These are phyloP conservation scores for Oeneis ivallda DNA, from an alignment of 2,888 invertebrate species.

Conservation along the genomic window DNA sequence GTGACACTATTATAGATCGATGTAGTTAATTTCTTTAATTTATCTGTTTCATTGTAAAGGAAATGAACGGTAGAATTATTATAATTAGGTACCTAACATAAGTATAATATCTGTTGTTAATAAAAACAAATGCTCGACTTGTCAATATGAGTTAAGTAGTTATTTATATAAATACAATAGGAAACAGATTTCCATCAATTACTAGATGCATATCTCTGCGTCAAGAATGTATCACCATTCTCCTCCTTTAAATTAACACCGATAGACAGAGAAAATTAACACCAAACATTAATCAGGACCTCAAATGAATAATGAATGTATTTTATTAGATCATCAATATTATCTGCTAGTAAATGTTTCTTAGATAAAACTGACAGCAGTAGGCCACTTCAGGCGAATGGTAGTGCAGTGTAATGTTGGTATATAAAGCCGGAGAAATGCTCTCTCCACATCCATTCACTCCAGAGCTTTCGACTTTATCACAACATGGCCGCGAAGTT, in stretches of 20 bases:
- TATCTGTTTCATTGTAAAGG: neutral
- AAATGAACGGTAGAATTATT: constrained; percentile 11
- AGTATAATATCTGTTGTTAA: constrained; percentile 18
- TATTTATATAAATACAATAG: neutral
- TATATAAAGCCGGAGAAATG: constrained; percentile 78
- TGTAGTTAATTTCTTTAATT: constrained; percentile 8
- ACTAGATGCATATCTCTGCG: neutral
- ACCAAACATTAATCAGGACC: constrained; percentile 41
- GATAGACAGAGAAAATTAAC: constrained; percentile 29
- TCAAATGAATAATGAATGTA: constrained; percentile 63
- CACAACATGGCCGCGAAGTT: constrained; percentile 65
- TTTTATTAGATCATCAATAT: constrained; percentile 55
- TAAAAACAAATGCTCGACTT: constrained; percentile 28
- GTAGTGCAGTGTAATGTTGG: constrained; percentile 48
- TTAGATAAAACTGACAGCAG: constrained; percentile 72
- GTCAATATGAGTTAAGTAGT: neutral
- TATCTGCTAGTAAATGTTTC: constrained; percentile 62
- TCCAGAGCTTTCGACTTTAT: constrained; percentile 54
- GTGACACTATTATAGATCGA: constrained; percentile 3
- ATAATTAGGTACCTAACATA: constrained; percentile 1
- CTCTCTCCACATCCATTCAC: constrained; percentile 76
- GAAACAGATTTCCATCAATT: neutral
- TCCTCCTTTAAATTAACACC: neutral
- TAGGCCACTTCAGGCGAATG: constrained; percentile 61
- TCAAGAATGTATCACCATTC: neutral